A percentile compares a stretch with the other conserved stretches of the same genome.
Conservation (phyloP, 2,888 invertebrate species). For the Lutraria lutraria region DNA sequence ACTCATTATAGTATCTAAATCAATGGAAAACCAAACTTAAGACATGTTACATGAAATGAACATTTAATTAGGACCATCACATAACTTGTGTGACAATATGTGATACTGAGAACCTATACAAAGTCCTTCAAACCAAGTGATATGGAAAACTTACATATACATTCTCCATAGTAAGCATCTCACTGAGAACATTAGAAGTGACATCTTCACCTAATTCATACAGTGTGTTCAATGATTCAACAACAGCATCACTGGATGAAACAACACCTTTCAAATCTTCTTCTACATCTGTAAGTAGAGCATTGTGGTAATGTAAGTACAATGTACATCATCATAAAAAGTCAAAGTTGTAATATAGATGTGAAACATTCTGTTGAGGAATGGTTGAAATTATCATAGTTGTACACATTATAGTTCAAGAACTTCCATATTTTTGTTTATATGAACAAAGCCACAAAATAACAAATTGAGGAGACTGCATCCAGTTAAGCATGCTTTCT, state of each 20-base stretch:
- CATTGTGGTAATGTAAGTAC: background rate
- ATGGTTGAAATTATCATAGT: background rate
- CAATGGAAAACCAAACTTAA: too few species aligned
- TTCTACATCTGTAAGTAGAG: constrained; percentile 41
- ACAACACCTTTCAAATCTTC: constrained; percentile 17
- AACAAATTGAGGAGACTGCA: too few species aligned
- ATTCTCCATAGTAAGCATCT: constrained; percentile 43
- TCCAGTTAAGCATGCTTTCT: too few species aligned
- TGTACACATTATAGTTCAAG: too few species aligned
- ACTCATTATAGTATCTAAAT: too few species aligned
- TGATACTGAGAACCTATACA: too few species aligned
- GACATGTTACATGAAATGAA: too few species aligned
- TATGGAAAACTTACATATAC: constrained; percentile 44
- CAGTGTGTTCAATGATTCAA: constrained; percentile 32
- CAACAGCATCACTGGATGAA: constrained; percentile 27
- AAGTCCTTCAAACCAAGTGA: too few species aligned
- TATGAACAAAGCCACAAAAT: too few species aligned
- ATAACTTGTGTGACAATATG: too few species aligned
- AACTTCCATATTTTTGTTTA: too few species aligned
- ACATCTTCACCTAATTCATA: constrained; percentile 15
- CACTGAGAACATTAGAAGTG: constrained; percentile 25
- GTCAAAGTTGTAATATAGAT: background rate
- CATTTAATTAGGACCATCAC: too few species aligned
- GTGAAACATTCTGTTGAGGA: background rate
- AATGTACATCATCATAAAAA: background rate